A percentile compares a stretch with the other conserved stretches of the same genome.
Conservation (phyloP, 2,888 invertebrate species). For the Aphidius colemani region DNA sequence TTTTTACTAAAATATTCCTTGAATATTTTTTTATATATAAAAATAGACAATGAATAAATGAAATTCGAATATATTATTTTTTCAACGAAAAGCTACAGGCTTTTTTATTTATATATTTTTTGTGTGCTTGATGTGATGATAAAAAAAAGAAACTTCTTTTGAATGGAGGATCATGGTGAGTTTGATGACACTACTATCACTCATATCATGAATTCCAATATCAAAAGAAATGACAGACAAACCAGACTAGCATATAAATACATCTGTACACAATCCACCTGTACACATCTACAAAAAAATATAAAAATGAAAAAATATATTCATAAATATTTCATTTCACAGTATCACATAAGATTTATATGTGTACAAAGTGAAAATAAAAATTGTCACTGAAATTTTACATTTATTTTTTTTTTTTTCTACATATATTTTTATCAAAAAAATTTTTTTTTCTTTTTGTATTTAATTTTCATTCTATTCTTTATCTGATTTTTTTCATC, state of each 20-base stretch:
- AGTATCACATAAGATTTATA: too few relatives aligned
- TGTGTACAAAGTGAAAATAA: too few relatives aligned
- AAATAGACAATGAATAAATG: background rate
- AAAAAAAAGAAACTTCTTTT: background rate
- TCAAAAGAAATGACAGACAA: background rate
- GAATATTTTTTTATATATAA: background rate
- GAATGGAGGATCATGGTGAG: background rate
- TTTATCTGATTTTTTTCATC: background rate
- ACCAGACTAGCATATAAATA: constrained; percentile 1
- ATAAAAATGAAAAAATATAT: too few relatives aligned
- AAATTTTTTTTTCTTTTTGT: too few relatives aligned
- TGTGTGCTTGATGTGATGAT: background rate
- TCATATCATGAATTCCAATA: constrained; percentile 7
- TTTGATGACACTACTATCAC: background rate
- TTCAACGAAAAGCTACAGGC: background rate
- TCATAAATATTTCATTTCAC: too few relatives aligned
- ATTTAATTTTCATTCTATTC: too few relatives aligned
- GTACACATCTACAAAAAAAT: too few relatives aligned
- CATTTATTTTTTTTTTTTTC: too few relatives aligned
- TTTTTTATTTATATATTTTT: background rate
- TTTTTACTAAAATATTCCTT: background rate
- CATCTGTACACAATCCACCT: background rate
- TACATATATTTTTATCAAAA: too few relatives aligned
- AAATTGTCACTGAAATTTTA: too few relatives aligned
- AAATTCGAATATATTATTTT: background rate